Evolutionary conservation across 2,888 invertebrate species (phyloP).

Genomic region (Xestia rhomboidea): DNA sequence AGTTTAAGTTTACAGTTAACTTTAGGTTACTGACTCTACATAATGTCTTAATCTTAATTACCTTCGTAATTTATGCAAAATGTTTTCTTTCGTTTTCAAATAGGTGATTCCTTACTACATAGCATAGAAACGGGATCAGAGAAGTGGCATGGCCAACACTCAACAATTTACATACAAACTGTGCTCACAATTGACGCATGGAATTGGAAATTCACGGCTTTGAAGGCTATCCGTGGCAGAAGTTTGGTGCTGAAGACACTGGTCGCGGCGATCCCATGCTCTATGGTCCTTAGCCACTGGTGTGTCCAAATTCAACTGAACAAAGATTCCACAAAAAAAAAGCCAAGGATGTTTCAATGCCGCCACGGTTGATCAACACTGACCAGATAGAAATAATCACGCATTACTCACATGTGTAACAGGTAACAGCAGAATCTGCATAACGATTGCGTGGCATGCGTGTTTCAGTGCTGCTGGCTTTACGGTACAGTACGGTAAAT

Average conservation of each 20-base stretch:
- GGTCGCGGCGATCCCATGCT: background rate
- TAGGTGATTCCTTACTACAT: background rate
- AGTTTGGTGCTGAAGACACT: background rate
- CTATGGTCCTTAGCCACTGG: background rate
- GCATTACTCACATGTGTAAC: slow-evolving; percentile 62
- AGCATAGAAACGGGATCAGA: no score
- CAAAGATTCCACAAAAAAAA: background rate
- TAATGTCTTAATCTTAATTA: slow-evolving; percentile 40
- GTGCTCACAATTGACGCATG: background rate
- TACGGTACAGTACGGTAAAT: slow-evolving; percentile 84
- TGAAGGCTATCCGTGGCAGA: background rate
- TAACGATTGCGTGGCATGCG: slow-evolving; percentile 72
- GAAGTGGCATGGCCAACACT: no score
- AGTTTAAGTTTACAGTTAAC: slow-evolving; percentile 61
- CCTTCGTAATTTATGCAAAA: background rate
- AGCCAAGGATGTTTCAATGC: slow-evolving; percentile 27
- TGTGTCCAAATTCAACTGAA: slow-evolving; percentile 18
- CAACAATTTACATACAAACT: background rate
- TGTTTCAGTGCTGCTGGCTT: slow-evolving; percentile 74
- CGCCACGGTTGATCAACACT: slow-evolving; percentile 37
- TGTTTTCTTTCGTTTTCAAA: background rate
- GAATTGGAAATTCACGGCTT: background rate
- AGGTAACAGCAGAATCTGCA: slow-evolving; percentile 68
- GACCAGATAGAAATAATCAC: slow-evolving; percentile 54
- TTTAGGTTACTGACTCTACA: slow-evolving; percentile 63